Conservation (phyloP, 2,888 invertebrate species). For the Drosophila yooni region DNA sequence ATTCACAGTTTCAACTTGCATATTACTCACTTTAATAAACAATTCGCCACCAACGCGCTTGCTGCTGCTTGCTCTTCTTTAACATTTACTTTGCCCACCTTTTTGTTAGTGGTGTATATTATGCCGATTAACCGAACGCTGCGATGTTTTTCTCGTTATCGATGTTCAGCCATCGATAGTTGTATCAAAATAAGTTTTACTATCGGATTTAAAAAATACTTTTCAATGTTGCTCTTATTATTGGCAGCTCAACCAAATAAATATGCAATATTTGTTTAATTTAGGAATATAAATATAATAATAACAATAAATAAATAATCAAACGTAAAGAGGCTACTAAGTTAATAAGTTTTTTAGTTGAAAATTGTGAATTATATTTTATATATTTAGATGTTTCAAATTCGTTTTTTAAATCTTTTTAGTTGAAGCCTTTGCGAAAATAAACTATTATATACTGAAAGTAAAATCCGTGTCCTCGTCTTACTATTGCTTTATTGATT, state of each 20-base stretch:
- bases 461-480: background rate
- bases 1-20: slow-evolving; percentile 15
- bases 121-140: slow-evolving; percentile 9
- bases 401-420: background rate
- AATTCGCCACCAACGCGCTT: slow-evolving; percentile 43
- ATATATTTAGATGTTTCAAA: background rate
- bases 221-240: background rate
- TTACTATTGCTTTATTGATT: background rate
- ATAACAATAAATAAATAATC: too few species aligned
- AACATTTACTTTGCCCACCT: slow-evolving; percentile 38
- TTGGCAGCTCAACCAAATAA: background rate
- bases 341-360: background rate
- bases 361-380: background rate
- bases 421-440: background rate
- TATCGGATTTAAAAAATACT: background rate
- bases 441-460: background rate
- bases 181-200: too few species aligned
- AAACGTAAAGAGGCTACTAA: background rate
- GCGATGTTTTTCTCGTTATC: slow-evolving; percentile 9
- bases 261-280: background rate
- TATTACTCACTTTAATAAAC: slow-evolving; percentile 55
- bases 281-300: background rate
- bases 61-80: slow-evolving; percentile 33
- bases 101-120: slow-evolving; percentile 23
- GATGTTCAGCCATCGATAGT: slow-evolving; percentile 5